Evolutionary conservation across 2,113 vertebrate genomes (phyloP), one percentile per base, ranked within the genome.

Genomic region (Engraulis encrasicolus): DNA sequence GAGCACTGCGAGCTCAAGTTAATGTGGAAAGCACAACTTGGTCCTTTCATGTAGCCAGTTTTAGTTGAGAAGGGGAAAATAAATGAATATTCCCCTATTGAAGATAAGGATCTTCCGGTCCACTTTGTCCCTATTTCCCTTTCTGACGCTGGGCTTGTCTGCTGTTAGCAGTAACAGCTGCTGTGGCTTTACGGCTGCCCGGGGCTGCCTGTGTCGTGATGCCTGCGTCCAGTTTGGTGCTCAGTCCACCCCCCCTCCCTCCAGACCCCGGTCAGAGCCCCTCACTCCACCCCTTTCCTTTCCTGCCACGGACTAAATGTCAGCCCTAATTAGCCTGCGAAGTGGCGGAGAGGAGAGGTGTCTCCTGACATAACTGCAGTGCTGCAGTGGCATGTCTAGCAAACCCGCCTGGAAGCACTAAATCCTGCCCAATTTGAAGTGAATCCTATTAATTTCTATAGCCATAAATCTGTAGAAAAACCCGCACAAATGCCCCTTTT

Each of bases 291-390:
- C n/a, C n/a, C n/a, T n/a, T n/a, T n/a, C n/a, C n/a, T 66, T 14
- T 31, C n/a, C 31, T 5, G 66, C 20, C 7, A n/a, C 49, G 31
- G 74, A n/a, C 79, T 82, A 89, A 90, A 89, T 87, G 85, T 86
- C 88, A 89, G 36, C 31, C 54, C 37, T 87, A 87, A 88, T 85
- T 83, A 81, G 50, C 79, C 34, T 15, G 40, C 78, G n/a, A 40
- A 85, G 79, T 38, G 38, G 19, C 20, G 50, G 9, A 45, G 40
- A 45, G 50, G 9, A 45, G 40, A 45, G 36, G 79, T 82, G 40
- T 85, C 84, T 84, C 50, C 81, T 86, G 83, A 40, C 80, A 86
- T 82, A 48, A 82, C 34, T 49, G 40, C 40, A 45, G 3, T 3
- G 40, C 84, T 88, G 84, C 83, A 49, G 81, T 86, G 48, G 54